phyloP scores from a whole-genome alignment of 1,140 invertebrate genomes.

The Arctopsyche grandis region DNA sequence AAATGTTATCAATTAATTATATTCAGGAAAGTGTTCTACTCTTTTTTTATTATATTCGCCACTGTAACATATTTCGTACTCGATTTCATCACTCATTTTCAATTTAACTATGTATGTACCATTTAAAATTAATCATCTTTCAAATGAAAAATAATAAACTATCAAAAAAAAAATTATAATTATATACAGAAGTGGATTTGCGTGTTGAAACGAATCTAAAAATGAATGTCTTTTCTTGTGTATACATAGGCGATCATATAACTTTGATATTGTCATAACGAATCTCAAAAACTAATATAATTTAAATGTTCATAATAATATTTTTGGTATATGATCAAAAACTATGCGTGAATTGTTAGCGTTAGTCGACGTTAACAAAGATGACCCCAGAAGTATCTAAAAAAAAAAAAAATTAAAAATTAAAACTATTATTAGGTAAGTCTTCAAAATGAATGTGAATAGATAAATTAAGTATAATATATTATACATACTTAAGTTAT shows the following conservation, averaged over 20 bases:
- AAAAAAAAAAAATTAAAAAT: too few species aligned
- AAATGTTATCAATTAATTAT: conserved; percentile 3
- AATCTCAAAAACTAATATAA: conserved; percentile 4
- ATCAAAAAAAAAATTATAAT: too few species aligned
- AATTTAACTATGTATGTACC: too few species aligned
- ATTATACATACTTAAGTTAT: conserved; percentile 6
- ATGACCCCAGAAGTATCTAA: conserved; percentile 1
- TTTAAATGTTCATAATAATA: neutral
- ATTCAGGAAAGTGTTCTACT: too few species aligned
- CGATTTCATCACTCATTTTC: too few species aligned
- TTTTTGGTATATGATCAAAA: too few species aligned
- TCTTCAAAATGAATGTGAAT: conserved; percentile 29
- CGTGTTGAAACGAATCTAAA: too few species aligned
- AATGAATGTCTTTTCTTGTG: neutral
- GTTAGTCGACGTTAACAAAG: neutral
- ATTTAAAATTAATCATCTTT: too few species aligned
- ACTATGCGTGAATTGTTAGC: neutral
- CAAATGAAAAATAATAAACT: too few species aligned
- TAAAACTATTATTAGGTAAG: conserved; percentile 18
- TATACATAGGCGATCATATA: neutral
- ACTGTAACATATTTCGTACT: too few species aligned
- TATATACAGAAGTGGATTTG: too few species aligned
- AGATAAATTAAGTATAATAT: conserved; percentile 32
- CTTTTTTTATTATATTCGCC: too few species aligned
- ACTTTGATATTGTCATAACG: conserved; percentile 18